Conservation (phyloP, 2,797 vertebrate species). For the Anisognathus igniventris region DNA sequence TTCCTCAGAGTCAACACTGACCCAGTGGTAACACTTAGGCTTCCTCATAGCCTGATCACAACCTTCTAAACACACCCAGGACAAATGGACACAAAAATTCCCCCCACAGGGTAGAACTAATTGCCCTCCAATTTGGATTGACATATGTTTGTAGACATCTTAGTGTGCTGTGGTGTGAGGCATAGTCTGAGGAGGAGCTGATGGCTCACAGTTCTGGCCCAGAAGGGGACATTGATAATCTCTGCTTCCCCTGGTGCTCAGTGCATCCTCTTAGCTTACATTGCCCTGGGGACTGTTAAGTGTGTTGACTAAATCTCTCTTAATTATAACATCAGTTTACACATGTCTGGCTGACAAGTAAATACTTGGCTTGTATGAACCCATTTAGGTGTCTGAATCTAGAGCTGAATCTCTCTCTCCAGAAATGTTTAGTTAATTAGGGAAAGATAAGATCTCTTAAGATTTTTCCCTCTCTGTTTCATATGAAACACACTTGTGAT, state of each 20-base stretch:
- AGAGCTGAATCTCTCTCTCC: not conserved
- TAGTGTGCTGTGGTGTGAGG: not conserved
- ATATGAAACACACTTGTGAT: not conserved
- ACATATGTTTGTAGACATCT: not conserved
- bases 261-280: not conserved
- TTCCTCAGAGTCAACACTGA: not conserved
- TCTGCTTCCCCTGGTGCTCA: not conserved
- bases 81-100: not conserved
- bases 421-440: not conserved
- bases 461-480: not conserved
- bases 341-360: not conserved
- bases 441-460: not conserved
- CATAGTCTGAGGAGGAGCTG: not conserved
- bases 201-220: not conserved
- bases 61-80: not conserved
- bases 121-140: not conserved
- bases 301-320: not conserved
- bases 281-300: not conserved
- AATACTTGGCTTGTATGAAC: not conserved
- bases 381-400: not conserved
- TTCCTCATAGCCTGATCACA: accelerated
- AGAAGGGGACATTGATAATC: not conserved
- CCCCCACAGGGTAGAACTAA: not conserved
- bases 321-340: conserved; percentile 27
- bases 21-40: not conserved